These are phyloP conservation scores for Garra rufa DNA, from an alignment of 2,113 vertebrate species.

Conservation along the genomic window DNA sequence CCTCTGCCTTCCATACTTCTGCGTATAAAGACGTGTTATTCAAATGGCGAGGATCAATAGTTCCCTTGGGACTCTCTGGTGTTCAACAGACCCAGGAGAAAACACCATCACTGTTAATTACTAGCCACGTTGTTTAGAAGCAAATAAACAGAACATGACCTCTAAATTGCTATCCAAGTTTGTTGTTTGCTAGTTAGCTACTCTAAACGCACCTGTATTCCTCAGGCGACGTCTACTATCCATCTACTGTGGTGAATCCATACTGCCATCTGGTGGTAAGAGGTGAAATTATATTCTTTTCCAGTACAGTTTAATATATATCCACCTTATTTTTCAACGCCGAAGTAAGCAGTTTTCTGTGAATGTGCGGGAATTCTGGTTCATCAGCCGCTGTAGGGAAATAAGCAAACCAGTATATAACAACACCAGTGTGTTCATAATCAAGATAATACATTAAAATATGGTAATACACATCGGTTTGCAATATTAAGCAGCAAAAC, in stretches of 20 bases:
- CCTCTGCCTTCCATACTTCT: constrained; percentile 15
- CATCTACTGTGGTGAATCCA: constrained; percentile 33
- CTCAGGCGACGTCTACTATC: neutral
- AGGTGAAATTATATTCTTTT: neutral
- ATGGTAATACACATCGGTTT: too few species aligned
- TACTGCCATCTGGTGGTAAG: constrained; percentile 65
- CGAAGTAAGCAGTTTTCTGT: too few species aligned
- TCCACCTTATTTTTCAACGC: too few species aligned
- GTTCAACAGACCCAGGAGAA: neutral
- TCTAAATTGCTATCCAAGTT: neutral
- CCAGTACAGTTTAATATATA: neutral
- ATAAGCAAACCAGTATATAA: too few species aligned
- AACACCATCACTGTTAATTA: neutral
- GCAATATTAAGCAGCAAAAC: too few species aligned
- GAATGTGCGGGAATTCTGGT: too few species aligned
- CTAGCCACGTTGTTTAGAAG: constrained; percentile 10
- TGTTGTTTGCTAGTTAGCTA: neutral
- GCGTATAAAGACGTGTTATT: constrained; percentile 32
- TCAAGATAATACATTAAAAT: too few species aligned
- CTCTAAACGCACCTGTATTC: neutral
- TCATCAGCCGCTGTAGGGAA: too few species aligned
- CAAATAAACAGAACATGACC: constrained; percentile 22
- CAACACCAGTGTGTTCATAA: too few species aligned
- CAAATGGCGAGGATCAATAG: constrained; percentile 46
- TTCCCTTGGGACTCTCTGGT: constrained; percentile 6